A percentile compares a stretch with the other conserved stretches of the same genome.
Conservation (phyloP, 2,113 vertebrate species). For the Nibea albiflora region DNA sequence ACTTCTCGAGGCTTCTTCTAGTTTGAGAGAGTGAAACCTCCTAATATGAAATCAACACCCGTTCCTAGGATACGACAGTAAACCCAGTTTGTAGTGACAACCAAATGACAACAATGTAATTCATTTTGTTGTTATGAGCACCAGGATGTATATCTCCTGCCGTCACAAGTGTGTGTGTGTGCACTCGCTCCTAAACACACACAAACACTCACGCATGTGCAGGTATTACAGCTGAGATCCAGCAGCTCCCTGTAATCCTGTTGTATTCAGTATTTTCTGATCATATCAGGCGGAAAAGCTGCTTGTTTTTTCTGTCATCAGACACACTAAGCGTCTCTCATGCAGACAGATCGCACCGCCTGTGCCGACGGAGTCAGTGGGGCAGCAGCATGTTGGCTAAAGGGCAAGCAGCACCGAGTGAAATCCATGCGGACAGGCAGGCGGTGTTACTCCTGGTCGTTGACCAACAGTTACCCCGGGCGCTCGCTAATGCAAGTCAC, state of each 20-base stretch:
- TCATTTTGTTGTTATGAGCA: too few species aligned
- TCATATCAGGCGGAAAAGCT: background rate
- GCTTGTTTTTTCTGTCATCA: background rate
- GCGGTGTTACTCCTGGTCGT: slow-evolving; percentile 66
- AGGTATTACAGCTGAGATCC: background rate
- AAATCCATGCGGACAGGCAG: slow-evolving; percentile 40
- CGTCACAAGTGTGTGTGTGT: background rate
- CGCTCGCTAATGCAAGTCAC: background rate
- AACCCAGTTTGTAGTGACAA: background rate
- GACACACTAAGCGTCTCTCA: slow-evolving; percentile 13
- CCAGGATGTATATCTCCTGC: background rate
- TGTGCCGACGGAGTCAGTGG: slow-evolving; percentile 43
- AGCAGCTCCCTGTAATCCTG: background rate
- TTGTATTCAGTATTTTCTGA: background rate
- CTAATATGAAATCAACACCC: slow-evolving; percentile 2
- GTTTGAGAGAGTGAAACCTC: background rate
- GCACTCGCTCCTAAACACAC: background rate
- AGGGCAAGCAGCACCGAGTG: slow-evolving; percentile 27
- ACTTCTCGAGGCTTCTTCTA: background rate
- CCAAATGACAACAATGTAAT: background rate
- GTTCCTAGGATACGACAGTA: slow-evolving; percentile 25
- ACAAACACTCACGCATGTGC: background rate
- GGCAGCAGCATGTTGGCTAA: slow-evolving; percentile 56
- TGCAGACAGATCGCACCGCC: slow-evolving; percentile 21
- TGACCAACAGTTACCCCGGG: slow-evolving; percentile 78